A percentile compares a stretch with the other conserved stretches of the same genome.
These are phyloP conservation scores for Ceratosolen solmsi DNA, from an alignment of 1,140 invertebrate genomes.

Conservation along the genomic window DNA sequence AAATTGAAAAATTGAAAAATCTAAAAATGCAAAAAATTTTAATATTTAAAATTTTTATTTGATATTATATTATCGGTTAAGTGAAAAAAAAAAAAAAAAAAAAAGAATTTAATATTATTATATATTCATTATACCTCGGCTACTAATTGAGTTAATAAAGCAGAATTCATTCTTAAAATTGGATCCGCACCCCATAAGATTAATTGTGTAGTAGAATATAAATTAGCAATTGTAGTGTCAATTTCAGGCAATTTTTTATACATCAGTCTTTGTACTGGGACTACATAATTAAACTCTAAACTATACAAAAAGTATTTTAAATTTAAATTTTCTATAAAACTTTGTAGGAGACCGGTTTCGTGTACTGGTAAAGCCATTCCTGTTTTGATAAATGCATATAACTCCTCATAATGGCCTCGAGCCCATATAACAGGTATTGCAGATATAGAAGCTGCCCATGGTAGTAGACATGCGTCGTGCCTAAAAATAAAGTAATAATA, in stretches of 20 bases:
- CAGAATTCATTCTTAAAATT: constrained; percentile 64
- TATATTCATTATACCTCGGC: constrained; percentile 58
- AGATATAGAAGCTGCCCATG: constrained; percentile 60
- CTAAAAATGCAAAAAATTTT: no score
- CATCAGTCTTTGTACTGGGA: constrained; percentile 58
- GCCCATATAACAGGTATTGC: constrained; percentile 69
- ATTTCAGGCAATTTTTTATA: constrained; percentile 57
- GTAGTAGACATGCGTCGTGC: constrained; percentile 69
- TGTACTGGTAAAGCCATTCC: constrained; percentile 65
- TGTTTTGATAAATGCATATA: constrained; percentile 66
- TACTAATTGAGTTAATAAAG: constrained; percentile 62
- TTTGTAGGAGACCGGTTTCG: constrained; percentile 60
- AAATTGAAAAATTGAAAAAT: no score
- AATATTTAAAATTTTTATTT: no score
- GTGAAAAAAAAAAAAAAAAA: no score
- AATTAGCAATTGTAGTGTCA: constrained; percentile 57
- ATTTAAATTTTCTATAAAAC: constrained; percentile 60
- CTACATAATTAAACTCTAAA: constrained; percentile 60
- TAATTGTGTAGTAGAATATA: constrained; percentile 66
- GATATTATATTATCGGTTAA: no score
- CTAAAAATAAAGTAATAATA: constrained; percentile 61
- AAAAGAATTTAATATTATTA: background rate
- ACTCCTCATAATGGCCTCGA: constrained; percentile 63
- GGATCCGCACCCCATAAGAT: constrained; percentile 67
- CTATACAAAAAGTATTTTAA: constrained; percentile 58